These are phyloP conservation scores for Distichodus sexfasciatus DNA, from an alignment of 2,797 vertebrate species.

Conservation along the genomic window DNA sequence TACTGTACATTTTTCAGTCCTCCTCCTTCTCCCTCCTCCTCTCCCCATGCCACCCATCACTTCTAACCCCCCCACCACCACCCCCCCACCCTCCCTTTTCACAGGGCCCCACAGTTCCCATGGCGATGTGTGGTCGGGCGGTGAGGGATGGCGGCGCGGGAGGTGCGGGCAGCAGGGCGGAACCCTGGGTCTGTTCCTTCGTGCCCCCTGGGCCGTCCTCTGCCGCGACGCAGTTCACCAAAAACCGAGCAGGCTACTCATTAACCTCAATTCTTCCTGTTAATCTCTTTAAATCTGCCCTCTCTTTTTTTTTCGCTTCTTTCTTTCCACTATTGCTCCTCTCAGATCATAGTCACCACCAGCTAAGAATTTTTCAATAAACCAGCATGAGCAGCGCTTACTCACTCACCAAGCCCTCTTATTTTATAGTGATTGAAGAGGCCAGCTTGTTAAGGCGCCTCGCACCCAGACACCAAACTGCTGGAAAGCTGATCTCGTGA, in stretches of 20 bases:
- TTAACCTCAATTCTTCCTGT: slow-evolving; percentile 71
- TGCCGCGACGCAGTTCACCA: slow-evolving; percentile 52
- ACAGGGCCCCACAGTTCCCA: slow-evolving; percentile 75
- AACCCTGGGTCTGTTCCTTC: slow-evolving; percentile 70
- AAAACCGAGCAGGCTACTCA: slow-evolving; percentile 67
- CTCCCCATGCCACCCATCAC: slow-evolving; percentile 51
- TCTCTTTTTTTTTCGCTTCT: background rate
- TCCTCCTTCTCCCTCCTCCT: slow-evolving; percentile 40
- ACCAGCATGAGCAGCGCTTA: too few relatives aligned
- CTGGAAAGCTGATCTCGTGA: too few relatives aligned
- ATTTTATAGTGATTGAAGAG: background rate
- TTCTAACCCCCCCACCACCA: slow-evolving; percentile 38
- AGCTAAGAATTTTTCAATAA: too few relatives aligned
- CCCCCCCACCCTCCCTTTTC: slow-evolving; percentile 52
- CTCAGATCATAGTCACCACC: background rate
- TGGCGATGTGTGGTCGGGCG: slow-evolving; percentile 75
- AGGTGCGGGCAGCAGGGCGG: slow-evolving; percentile 73
- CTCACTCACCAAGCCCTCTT: background rate
- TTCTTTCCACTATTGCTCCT: background rate
- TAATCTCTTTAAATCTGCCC: slow-evolving; percentile 68
- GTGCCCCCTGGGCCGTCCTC: slow-evolving; percentile 64
- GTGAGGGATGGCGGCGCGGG: slow-evolving; percentile 55
- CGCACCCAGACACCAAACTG: too few relatives aligned
- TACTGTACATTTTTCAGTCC: slow-evolving; percentile 7
- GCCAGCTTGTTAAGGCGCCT: too few relatives aligned